Percentiles rank a stretch among this genome's conserved stretches.
These are phyloP conservation scores for Phalacrocorax carbo DNA, from an alignment of 2,113 vertebrate species.

Conservation along the genomic window DNA sequence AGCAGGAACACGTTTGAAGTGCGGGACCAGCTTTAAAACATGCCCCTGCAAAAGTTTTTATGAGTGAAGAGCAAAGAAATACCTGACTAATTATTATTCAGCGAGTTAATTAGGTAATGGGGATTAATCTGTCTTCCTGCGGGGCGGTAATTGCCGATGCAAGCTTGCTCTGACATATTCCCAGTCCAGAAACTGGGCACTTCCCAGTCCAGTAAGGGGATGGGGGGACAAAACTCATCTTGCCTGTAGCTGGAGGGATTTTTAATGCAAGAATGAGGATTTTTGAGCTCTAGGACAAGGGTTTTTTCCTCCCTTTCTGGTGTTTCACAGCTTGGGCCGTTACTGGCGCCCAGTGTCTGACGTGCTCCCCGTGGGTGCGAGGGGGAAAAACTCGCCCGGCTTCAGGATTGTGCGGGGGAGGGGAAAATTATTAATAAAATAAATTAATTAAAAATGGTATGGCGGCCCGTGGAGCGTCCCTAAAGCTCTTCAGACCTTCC, in stretches of 20 bases:
- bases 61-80: constrained; percentile 12
- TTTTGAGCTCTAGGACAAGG: not conserved
- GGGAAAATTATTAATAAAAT: not conserved
- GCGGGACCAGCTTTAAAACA: not conserved
- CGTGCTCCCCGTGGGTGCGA: fast-evolving
- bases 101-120: constrained; percentile 30
- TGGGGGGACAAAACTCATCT: not conserved
- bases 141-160: not conserved
- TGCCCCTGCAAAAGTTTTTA: constrained; percentile 24
- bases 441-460: not conserved
- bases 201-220: not conserved
- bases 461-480: fast-evolving
- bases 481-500: not conserved
- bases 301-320: not conserved
- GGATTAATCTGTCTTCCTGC: constrained; percentile 4
- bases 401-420: fast-evolving
- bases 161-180: constrained; percentile 16
- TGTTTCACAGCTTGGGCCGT: not conserved
- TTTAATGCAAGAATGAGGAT: not conserved
- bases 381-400: not conserved
- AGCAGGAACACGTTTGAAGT: not conserved
- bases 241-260: not conserved
- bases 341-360: fast-evolving
- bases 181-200: not conserved
- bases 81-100: constrained; percentile 48